Base-by-base conservation (phyloP, 2,888 invertebrate genomes). In the Beris chalybata region DNA sequence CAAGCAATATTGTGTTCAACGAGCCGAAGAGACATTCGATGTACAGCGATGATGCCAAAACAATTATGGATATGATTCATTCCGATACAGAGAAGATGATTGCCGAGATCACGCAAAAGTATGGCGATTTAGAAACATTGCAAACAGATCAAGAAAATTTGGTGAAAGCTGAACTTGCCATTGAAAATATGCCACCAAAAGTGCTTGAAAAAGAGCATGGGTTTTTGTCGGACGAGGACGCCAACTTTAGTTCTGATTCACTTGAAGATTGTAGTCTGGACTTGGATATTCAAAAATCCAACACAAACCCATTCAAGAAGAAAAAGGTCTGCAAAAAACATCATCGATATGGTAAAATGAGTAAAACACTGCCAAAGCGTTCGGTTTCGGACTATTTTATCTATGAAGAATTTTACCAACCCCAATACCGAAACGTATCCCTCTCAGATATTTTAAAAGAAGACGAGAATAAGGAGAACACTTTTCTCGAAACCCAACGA, bases 371-470 rank as follows among this genome's bases (percentile, higher is more conserved):
- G 65, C 86, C 90, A 0, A 83, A 89, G 66, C 79, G 91, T 32
- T 88, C 90, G 45, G 84, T 90, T 13, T 91, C 92, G 1, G 91
- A 91, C 74, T 92, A 91, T 74, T 91, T 91, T 76, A 90, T 92
- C 56, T 85, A 85, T 71, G 82, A 85, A 55, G 86, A 80, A 68
- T 77, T 79, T 69, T 80, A 79, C 72, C 72, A 83, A 72, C 81
- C 83, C 4, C 81, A 79, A 22, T 83, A 83, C 70, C 75, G 86
- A 38, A 86, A 87, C 56, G 82, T 87, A 0, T 86, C 87, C 0
- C 77, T 85, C 31, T 86, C 87, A 0, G 87, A 87, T 65, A 81
- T 81, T 52, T 69, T 81, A 6, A 73, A 76, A 53, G 75, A 74
- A 38, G 76, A 77, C 32, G 59, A 61, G 29, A 57, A 57, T n/a